Evolutionary conservation across 2,113 vertebrate genomes (phyloP).

Genomic region (Tautogolabrus adspersus): DNA sequence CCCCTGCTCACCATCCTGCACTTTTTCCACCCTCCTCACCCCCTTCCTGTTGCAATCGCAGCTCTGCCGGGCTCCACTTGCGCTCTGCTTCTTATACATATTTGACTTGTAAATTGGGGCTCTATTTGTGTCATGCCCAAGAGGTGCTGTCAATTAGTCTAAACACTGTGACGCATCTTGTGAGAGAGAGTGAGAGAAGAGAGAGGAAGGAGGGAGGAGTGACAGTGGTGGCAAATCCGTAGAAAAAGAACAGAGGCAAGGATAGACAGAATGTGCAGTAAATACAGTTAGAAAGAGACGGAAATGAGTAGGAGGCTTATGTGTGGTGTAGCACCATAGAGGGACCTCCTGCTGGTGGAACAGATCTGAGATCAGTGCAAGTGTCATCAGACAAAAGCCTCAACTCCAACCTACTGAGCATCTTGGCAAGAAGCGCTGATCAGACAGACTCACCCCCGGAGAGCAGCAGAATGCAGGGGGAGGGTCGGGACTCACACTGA

Average conservation of each 20-base stretch:
- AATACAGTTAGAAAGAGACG: neutral
- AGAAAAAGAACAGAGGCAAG: neutral
- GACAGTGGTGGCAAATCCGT: conserved; percentile 1
- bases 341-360: conserved; percentile 8
- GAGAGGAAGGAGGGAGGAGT: neutral
- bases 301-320: neutral
- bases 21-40: neutral
- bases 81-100: conserved; percentile 48
- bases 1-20: conserved; percentile 23
- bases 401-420: neutral
- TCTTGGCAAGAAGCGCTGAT: conserved; percentile 7
- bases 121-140: conserved; percentile 79
- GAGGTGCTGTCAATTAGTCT: conserved; percentile 77
- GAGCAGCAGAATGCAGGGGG: conserved; percentile 17
- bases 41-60: conserved; percentile 17
- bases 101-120: conserved; percentile 80
- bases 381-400: conserved; percentile 39
- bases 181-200: conserved; percentile 20
- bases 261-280: neutral
- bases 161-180: conserved; percentile 62
- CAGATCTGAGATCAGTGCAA: conserved; percentile 37
- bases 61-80: conserved; percentile 55
- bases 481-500: neutral
- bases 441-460: conserved; percentile 16
- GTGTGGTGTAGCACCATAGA: conserved; percentile 6